Percentiles rank a stretch among this genome's conserved stretches.
Conservation (phyloP, 2,888 invertebrate species). For the Lasioglossum marginatum region DNA sequence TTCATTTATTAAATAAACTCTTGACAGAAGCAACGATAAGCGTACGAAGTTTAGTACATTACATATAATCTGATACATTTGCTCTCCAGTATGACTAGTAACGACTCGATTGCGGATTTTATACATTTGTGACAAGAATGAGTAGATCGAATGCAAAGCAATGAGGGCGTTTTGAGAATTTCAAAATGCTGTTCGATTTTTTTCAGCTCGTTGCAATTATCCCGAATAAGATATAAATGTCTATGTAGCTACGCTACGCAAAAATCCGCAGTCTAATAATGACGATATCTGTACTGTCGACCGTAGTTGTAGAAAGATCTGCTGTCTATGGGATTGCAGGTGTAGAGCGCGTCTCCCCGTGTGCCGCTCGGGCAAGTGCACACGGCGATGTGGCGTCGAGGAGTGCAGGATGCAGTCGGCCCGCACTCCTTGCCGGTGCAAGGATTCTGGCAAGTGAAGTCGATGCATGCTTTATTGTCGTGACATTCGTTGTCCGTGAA, state of each 20-base stretch:
- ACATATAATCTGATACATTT: not conserved
- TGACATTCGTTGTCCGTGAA: slow-evolving; percentile 91
- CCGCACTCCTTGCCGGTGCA: slow-evolving; percentile 92
- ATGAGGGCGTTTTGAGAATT: not conserved
- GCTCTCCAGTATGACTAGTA: not conserved
- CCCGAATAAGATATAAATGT: not conserved
- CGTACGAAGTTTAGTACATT: not conserved
- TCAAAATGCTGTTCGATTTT: not conserved
- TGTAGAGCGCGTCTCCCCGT: slow-evolving; percentile 86
- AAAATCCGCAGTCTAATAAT: slow-evolving; percentile 19
- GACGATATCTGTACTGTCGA: slow-evolving; percentile 49
- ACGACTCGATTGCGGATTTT: slow-evolving; percentile 8
- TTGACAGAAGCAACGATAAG: not conserved
- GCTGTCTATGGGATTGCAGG: slow-evolving; percentile 83
- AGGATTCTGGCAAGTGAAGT: slow-evolving; percentile 89
- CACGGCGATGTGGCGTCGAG: slow-evolving; percentile 91
- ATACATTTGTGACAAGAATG: not conserved
- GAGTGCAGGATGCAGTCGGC: slow-evolving; percentile 90
- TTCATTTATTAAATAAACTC: not conserved
- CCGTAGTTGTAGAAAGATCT: slow-evolving; percentile 54
- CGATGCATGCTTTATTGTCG: slow-evolving; percentile 91
- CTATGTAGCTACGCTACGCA: not conserved
- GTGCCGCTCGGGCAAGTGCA: slow-evolving; percentile 92
- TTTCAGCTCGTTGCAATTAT: not conserved
- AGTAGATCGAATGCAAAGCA: not conserved